Conservation (phyloP, 1,140 invertebrate species). For the Lepidostoma basale region DNA sequence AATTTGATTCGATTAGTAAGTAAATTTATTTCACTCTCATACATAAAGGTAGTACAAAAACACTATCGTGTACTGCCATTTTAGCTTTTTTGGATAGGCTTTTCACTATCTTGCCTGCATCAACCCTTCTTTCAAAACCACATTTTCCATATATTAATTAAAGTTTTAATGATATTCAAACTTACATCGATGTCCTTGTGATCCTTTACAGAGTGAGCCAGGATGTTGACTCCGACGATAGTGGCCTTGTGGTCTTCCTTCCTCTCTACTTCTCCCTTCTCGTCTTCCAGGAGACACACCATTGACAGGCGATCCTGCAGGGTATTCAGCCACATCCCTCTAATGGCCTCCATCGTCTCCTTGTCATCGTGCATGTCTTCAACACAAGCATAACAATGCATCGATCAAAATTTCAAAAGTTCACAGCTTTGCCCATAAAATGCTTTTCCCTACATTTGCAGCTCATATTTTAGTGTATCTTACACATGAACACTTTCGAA, state of each 20-base stretch:
- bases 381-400: neutral
- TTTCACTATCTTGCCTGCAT: too few species aligned
- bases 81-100: too few species aligned
- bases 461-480: too few species aligned
- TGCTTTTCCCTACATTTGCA: neutral
- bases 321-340: conserved; percentile 3
- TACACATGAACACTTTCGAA: too few species aligned
- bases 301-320: conserved; percentile 3
- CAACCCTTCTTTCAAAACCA: too few species aligned
- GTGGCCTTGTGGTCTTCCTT: neutral
- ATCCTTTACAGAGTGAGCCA: neutral
- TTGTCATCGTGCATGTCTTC: conserved; percentile 3
- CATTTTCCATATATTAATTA: neutral
- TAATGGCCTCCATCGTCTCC: neutral
- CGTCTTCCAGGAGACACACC: conserved; percentile 7
- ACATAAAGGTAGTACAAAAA: too few species aligned
- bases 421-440: neutral
- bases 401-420: neutral
- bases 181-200: conserved; percentile 1
- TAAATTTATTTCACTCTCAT: neutral
- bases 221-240: conserved; percentile 17
- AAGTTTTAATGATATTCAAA: neutral
- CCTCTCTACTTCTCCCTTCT: neutral
- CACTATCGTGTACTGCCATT: too few species aligned
- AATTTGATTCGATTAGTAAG: too few species aligned